These are phyloP conservation scores for Epizoanthus ramosus DNA, from an alignment of 92 coral and sea anemone genomes.

Conservation along the genomic window DNA sequence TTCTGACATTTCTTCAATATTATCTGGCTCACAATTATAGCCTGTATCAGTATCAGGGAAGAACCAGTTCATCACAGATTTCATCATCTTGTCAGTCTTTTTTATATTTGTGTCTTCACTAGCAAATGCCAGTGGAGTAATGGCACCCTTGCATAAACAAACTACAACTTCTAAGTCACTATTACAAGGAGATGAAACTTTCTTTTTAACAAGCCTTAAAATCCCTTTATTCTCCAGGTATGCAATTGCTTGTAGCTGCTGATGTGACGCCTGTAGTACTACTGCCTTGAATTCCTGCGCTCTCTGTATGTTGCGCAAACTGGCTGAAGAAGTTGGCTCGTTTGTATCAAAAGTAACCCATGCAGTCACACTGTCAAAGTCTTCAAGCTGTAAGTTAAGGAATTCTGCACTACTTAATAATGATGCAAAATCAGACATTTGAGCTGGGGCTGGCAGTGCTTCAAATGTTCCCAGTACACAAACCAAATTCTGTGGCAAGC, in stretches of 20 bases:
- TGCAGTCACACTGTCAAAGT: constrained; percentile 33
- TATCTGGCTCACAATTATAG: neutral
- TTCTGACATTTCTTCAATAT: constrained; percentile 17
- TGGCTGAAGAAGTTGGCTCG: constrained; percentile 3
- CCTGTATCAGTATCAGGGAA: constrained; percentile 17
- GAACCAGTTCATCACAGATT: constrained; percentile 75
- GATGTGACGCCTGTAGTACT: constrained; percentile 22
- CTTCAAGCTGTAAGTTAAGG: constrained; percentile 20
- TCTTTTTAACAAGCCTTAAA: constrained; percentile 54
- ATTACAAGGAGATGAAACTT: constrained; percentile 34
- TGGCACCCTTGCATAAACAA: constrained; percentile 70
- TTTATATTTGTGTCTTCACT: constrained; percentile 67
- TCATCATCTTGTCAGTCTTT: constrained; percentile 72
- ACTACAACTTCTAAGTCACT: constrained; percentile 63
- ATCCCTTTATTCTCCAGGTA: constrained; percentile 72
- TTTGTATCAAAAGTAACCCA: constrained; percentile 24
- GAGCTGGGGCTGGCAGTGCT: constrained; percentile 22
- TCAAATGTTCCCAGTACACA: constrained; percentile 32
- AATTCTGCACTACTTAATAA: constrained; percentile 14
- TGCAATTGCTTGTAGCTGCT: constrained; percentile 66
- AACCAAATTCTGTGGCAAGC: constrained; percentile 20
- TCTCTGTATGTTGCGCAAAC: neutral
- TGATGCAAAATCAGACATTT: constrained; percentile 21
- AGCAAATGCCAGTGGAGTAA: constrained; percentile 66
- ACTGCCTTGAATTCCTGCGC: constrained; percentile 5